Evolutionary conservation across 2,888 invertebrate species (phyloP), one percentile per base, ranked within the genome.

Genomic region (Oegoconia quadripuncta): DNA sequence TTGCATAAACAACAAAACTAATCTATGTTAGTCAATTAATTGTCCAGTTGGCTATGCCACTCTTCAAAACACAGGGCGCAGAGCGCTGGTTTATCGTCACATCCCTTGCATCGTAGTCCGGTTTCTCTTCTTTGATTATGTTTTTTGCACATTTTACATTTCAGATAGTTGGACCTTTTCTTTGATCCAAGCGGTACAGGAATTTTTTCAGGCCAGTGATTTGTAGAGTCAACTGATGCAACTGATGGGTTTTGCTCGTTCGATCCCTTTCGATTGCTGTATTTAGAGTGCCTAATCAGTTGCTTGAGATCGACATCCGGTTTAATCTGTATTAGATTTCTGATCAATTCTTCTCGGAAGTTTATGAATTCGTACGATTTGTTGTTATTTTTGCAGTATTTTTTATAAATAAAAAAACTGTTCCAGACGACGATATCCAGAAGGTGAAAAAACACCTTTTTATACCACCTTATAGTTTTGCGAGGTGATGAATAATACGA

Each of bases 391-490:
- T 39, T 29, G 11, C 23, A 31, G 16, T 35, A 22, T 14, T 20
- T 17, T 27, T 12, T 26, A 11, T 16, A 26, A n/a, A n/a, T n/a
- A n/a, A n/a, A n/a, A n/a, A n/a, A n/a, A n/a, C n/a, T n/a, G 11
- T 36, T 36, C 29, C 29, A 36, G 12, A 36, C 15, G 12, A 22
- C 22, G 6, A 36, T 26, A 12, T 35, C 27, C 6, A 35, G 9
- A 41, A 26, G 17, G 17, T 46, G 41, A 22, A 46, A 43, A 4
- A 48, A 18, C 1, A 48, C 44, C 16, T 40, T 48, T 23, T 40
- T 45, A 16, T 48, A 48, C 45, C 48, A 45, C 11, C 43, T 9
- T 4, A 43, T 32, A 9, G 38, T 48, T 38, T 48, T 45, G 4
- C 13, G 27, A 4, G 48, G 48, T 6, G 23, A 34, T 1, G 45